These are phyloP conservation scores for Lithosia quadra DNA, from an alignment of 2,888 invertebrate species.

Conservation along the genomic window DNA sequence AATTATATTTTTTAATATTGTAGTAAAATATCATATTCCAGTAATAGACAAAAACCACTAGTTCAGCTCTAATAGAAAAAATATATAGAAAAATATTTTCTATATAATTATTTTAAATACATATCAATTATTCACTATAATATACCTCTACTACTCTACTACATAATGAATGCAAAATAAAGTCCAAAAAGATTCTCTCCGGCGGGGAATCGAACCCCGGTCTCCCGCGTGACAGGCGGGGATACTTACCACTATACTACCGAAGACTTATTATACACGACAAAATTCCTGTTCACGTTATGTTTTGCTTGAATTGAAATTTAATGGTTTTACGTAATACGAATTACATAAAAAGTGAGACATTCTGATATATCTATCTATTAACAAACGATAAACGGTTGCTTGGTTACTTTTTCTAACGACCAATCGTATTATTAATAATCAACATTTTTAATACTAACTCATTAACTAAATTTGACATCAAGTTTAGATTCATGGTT, in stretches of 20 bases:
- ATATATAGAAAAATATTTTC: not conserved
- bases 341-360: not conserved
- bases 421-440: too few species aligned
- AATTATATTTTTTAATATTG: too few species aligned
- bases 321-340: not conserved
- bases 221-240: conserved; percentile 87
- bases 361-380: not conserved
- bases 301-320: not conserved
- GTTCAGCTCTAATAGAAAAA: not conserved
- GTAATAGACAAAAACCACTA: not conserved
- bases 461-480: too few species aligned
- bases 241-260: conserved; percentile 88
- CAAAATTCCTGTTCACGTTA: conserved; percentile 20
- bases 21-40: too few species aligned
- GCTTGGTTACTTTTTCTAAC: too few species aligned
- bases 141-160: not conserved
- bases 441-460: too few species aligned
- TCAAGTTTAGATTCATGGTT: too few species aligned
- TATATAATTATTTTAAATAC: not conserved
- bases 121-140: not conserved
- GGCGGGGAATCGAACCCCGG: conserved; percentile 88
- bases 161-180: too few species aligned
- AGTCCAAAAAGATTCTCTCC: conserved; percentile 70
- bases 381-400: not conserved
- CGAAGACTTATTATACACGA: conserved; percentile 63